Base-by-base conservation (phyloP, 30 jellyfish, hydroid and myxozoan genomes). In the Hydractinia echinata region DNA sequence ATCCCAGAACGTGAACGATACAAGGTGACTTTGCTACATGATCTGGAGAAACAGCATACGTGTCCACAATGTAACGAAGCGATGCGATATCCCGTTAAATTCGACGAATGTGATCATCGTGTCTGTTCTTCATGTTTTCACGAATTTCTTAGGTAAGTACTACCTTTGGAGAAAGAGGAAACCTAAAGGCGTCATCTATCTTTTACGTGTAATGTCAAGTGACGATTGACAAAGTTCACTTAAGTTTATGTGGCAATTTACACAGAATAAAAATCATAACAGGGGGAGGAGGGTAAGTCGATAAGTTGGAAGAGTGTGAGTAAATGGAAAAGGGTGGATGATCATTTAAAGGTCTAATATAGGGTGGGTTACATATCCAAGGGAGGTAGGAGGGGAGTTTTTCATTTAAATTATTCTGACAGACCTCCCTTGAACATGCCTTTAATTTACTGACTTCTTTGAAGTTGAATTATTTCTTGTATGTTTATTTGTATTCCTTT, bases 41-140 rank as follows among this genome's bases (percentile, higher is more conserved):
- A 91, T n/a, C 74, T 92, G 82, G 94, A 86, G 68, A 92, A 84
- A 20, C 88, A 83, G 6, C 83, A 86, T 80, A 76, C 98, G 14
- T 92, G 98, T 61, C 98, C 98, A 53, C 88, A 18, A 56, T 92
- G 98, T 83, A 67, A 78, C 55, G 96, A 92, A 66, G 96, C 84
- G 4, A 54, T 92, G 66, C 76, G 98, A 21, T 92, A 92, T 81
- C 98, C 98, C 3, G 95, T 92, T 50, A 77, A 87, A 80, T 82
- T 92, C 53, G 85, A 44, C 39, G 95, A 89, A 13, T 92, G 98
- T 76, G 89, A 82, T 5, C 98, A 92, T 64, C 70, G 96, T 54
- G 84, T 92, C 30, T 92, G 98, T 81, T 92, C 90, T 73, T 71
- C 93, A 14, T 92, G 98, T 72, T 92, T 77, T 67, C 98, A 86